A percentile compares a stretch with the other conserved stretches of the same genome.
These are phyloP conservation scores for Neostethus bicornis DNA, from an alignment of 2,797 vertebrate genomes.

Conservation along the genomic window DNA sequence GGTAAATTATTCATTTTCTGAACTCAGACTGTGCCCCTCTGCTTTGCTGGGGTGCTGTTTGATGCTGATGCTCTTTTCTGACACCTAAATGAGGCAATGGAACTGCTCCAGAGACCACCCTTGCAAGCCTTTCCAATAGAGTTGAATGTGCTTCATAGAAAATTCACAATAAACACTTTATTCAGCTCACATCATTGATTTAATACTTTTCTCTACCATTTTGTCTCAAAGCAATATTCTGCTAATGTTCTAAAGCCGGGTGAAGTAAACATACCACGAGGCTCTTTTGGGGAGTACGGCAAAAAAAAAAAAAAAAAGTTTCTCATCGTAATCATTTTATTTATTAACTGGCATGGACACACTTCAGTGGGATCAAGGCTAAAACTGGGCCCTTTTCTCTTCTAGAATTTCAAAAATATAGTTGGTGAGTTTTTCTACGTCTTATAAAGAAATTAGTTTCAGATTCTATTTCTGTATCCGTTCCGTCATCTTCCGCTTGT, in stretches of 20 bases:
- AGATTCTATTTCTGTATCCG: too few species aligned
- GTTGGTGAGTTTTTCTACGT: too few species aligned
- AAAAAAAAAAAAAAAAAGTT: background rate
- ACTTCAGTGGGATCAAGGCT: conserved; percentile 11
- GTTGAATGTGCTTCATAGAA: background rate
- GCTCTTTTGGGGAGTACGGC: background rate
- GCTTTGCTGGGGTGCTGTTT: conserved; percentile 78
- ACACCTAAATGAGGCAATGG: conserved; percentile 80
- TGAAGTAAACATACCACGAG: background rate
- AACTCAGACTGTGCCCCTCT: conserved; percentile 76
- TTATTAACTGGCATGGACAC: conserved; percentile 13
- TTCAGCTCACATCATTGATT: conserved; percentile 21
- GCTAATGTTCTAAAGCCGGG: conserved; percentile 2
- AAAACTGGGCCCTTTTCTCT: conserved; percentile 17
- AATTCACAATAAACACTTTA: conserved; percentile 24
- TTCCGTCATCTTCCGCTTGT: too few species aligned
- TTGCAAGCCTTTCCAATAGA: conserved; percentile 4
- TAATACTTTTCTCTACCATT: background rate
- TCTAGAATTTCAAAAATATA: conserved; percentile 1
- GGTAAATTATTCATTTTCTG: conserved; percentile 72
- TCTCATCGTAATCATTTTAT: background rate
- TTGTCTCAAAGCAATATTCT: conserved; percentile 2
- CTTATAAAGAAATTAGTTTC: too few species aligned
- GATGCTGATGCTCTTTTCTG: conserved; percentile 83
- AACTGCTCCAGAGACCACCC: conserved; percentile 24